These are phyloP conservation scores for Serranus cabrilla DNA, from an alignment of 2,797 vertebrate species.

Conservation along the genomic window DNA sequence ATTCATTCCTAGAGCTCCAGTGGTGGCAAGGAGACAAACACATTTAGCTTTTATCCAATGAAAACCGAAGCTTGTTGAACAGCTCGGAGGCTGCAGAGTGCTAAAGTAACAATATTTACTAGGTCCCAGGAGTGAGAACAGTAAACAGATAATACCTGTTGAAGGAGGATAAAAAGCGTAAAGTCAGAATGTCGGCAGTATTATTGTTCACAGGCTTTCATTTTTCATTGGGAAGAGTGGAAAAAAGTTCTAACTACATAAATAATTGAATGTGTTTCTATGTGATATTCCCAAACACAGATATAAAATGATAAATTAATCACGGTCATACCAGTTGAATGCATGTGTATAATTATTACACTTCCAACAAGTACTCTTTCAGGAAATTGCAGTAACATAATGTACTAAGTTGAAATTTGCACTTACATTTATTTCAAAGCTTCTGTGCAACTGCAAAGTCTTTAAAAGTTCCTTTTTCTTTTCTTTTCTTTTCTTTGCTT, in stretches of 20 bases:
- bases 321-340: background rate
- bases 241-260: constrained; percentile 9
- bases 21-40: constrained; percentile 43
- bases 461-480: constrained; percentile 5
- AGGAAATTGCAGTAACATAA: background rate
- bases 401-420: constrained; percentile 6
- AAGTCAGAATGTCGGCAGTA: constrained; percentile 36
- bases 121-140: constrained; percentile 55
- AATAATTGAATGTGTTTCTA: constrained; percentile 11
- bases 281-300: background rate
- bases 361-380: constrained; percentile 3
- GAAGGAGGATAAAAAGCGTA: constrained; percentile 43
- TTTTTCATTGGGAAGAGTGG: background rate
- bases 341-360: background rate
- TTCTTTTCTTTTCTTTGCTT: constrained; percentile 11
- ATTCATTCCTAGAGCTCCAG: constrained; percentile 55
- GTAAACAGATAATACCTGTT: constrained; percentile 62
- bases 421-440: constrained; percentile 30
- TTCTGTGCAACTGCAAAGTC: background rate
- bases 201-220: constrained; percentile 13
- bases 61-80: constrained; percentile 45
- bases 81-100: constrained; percentile 44
- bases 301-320: background rate
- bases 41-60: constrained; percentile 57
- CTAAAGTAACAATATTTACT: constrained; percentile 59